Conservation (phyloP, 1,140 invertebrate genomes). For the Caenorhabditis inopinata region DNA sequence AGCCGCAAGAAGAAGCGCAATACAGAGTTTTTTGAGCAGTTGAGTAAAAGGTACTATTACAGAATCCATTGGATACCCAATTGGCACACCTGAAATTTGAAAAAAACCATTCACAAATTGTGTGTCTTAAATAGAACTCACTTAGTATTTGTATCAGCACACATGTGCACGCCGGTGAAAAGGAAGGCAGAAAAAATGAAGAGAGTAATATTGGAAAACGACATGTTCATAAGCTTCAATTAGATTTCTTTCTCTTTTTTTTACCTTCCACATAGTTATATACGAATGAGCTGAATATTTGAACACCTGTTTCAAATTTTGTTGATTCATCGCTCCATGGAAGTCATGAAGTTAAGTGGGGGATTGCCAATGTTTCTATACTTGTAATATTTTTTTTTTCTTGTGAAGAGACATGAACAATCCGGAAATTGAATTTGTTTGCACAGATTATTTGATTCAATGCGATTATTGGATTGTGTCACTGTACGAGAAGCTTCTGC, state of each 20-base stretch:
- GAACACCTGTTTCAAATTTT: neutral
- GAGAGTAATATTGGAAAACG: neutral
- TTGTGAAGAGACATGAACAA: too few species aligned
- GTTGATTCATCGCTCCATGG: too few species aligned
- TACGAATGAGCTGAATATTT: too few species aligned
- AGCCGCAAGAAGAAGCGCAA: neutral
- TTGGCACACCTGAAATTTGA: neutral
- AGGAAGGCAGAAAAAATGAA: neutral
- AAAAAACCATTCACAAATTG: neutral
- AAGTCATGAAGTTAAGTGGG: too few species aligned
- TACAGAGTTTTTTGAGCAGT: neutral
- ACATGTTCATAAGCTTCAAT: too few species aligned
- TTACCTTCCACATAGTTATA: too few species aligned
- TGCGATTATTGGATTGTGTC: too few species aligned
- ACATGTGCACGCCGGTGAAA: neutral
- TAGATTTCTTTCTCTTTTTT: too few species aligned
- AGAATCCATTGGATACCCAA: conserved; percentile 2
- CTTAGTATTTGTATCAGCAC: neutral
- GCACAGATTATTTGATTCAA: too few species aligned
- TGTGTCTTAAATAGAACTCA: neutral
- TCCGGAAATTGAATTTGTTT: too few species aligned
- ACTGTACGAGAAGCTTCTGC: neutral
- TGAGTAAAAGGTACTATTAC: neutral
- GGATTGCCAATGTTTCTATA: too few species aligned
- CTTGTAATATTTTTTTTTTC: too few species aligned